Evolutionary conservation across 2,888 invertebrate genomes (phyloP), one percentile per base, ranked within the genome.

Genomic region (Elaeidobius kamerunicus): DNA sequence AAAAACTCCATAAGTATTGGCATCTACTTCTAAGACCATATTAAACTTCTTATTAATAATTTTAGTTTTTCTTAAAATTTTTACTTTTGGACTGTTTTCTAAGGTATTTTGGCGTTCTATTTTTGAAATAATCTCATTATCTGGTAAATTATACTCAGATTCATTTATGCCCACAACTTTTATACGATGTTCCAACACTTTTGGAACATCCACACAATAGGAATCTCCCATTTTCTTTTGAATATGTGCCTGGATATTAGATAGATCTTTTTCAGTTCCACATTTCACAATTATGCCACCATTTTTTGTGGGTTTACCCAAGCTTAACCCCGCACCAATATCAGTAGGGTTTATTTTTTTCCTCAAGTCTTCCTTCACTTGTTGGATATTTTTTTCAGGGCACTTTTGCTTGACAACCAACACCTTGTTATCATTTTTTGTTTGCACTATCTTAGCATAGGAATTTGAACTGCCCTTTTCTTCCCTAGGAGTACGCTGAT

Each of bases 1-100:
- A 14, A 38, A 38, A 5, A 34, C 6, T 6, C 6, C 6, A 17
- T 4, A 38, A 7, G 35, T 34, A 34, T 12, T 14, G 12, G n/a
- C n/a, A 20, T 43, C 43, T 6, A 43, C 43, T 19, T 43, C 43
- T 11, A 43, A 16, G 7, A 43, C 16, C 5, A 43, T 15, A 30
- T 16, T 43, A 15, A 43, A 43, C 16, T 30, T 43, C 14, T 11
- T 14, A 16, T 43, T 27, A 5, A 28, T 5, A 7, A 43, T 12
- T 5, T 30, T 43, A 3, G 43, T 30, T 30, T 12, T 27, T 7
- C 43, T 28, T 19, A 43, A 16, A 14, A 43, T 11, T 14, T 43
- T 43, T 11, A 43, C 3, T 20, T 23, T 41, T 5, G 6, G 5
- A 6, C 15, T 27, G 4, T 9, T 3, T 4, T 43, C 11, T 16